Evolutionary conservation across 2,113 vertebrate genomes (phyloP), one percentile per base, ranked within the genome.

Genomic region (Puffinus mauretanicus): DNA sequence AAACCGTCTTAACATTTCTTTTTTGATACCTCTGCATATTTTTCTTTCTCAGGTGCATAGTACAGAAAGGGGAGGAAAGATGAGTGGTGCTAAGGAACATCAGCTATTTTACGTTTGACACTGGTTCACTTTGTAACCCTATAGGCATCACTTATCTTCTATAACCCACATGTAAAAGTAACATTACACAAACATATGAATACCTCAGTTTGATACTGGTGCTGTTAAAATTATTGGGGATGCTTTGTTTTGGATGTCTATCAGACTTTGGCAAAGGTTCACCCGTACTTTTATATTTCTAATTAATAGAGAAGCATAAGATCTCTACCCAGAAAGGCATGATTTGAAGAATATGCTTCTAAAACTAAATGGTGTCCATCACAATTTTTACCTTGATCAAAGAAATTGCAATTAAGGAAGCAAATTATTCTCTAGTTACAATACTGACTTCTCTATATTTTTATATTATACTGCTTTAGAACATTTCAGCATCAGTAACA

Each of bases 401-500:
- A 86, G 30, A 76, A 77, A 27, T 34, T 67, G 2, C 22, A 73
- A 34, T 29, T 55, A 91, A 80, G n/a, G 47, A 80, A 78, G 32
- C 14, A 83, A 42, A 19, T 40, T 86, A 27, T 49, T 77, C 19
- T 67, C 10, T 51, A 34, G 5, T 49, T 54, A 38, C 25, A 47
- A 30, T 51, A 76, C 25, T 66, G 26, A 57, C 5, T 77, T 70
- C 16, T 69, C 10, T 65, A 16, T n/a, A 38, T 29, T 57, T 81
- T 86, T 66, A 16, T 47, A 38, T 32, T 64, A 14, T 60, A 61
- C 16, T 51, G 32, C 9, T 75, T 82, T 54, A 46, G 18, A 86
- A 34, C 7, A 58, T 16, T 75, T 65, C 8, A 9, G 9, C 57
- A 44, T 61, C 0, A 0, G 44, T 66, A 69, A 61, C 32, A 25